Base-by-base conservation (phyloP, 2,888 invertebrate genomes). In the Odontocolon sp. region DNA sequence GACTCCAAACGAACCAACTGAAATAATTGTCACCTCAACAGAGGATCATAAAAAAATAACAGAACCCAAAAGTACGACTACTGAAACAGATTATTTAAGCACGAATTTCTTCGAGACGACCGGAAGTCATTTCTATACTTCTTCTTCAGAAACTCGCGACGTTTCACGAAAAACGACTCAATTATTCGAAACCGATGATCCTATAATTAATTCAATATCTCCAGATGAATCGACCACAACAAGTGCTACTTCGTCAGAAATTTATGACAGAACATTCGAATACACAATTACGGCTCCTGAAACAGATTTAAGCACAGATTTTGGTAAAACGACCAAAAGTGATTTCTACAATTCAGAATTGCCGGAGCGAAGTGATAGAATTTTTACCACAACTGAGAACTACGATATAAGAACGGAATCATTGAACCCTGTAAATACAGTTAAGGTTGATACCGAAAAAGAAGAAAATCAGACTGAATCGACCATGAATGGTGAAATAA, bases 321-420 rank as follows among this genome's bases (percentile, higher is more conserved):
- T 42, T 2, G 11, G 6, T 3, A 8, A 36, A 56, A 56, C 38
- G 5, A 36, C 23, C 6, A 11, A 8, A 33, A 33, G 21, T 16
- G 14, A 2, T 14, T 6, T 11, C 8, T 11, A 26, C 47, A 21
- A 1, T n/a, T n/a, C 6, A n/a, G 26, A 11, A 50, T 11, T 14
- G 16, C 0, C 33, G 1, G 28, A 50, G 9, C 8, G 50, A 59
- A 59, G 9, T 33, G 45, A n/a, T 0, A 5, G 5, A 1, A 5
- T 16, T 9, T 38, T 14, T 8, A 52, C 64, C 2, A 76, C 59
- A 0, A 59, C 45, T 23, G 70, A 70, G 9, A 21, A 21, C 6
- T 52, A 36, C 21, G 59, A 66, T 5, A 31, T n/a, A 66, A 38
- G 36, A n/a, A 56, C 52, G 14, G 23, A 54, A 23, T 26, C 59